phyloP scores from a whole-genome alignment of 2,113 vertebrate species.

The Drymodes brunneopygia region DNA sequence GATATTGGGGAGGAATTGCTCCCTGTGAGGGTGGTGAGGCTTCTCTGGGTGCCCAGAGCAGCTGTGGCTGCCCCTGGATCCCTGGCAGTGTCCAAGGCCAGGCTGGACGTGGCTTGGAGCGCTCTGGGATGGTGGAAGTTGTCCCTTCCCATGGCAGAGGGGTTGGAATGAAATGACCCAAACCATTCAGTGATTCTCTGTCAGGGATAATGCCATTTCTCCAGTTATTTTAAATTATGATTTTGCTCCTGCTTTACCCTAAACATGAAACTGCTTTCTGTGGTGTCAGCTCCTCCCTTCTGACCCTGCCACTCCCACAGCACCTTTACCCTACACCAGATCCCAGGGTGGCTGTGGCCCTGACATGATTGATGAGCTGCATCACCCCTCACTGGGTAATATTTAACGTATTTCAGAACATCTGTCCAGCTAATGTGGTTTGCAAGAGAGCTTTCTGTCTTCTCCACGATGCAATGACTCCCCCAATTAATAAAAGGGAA shows the following conservation, averaged over 20 bases:
- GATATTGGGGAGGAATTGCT: not conserved
- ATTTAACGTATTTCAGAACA: conserved; percentile 37
- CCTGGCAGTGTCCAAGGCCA: not conserved
- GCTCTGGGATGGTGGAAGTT: fast-evolving
- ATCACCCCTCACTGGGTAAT: not conserved
- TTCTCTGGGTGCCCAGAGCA: not conserved
- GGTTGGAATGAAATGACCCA: fast-evolving
- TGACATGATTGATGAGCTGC: not conserved
- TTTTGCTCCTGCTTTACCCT: not conserved
- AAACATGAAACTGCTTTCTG: not conserved
- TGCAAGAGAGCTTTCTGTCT: not conserved
- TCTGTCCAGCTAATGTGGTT: conserved; percentile 9
- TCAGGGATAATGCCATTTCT: not conserved
- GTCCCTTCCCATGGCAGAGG: not conserved
- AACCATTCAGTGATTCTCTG: not conserved
- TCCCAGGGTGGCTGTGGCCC: not conserved
- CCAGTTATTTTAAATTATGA: not conserved
- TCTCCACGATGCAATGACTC: not conserved
- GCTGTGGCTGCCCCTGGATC: not conserved
- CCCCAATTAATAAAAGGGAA: conserved; percentile 27
- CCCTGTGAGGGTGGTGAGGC: fast-evolving
- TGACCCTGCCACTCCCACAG: not conserved
- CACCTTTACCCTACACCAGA: not conserved
- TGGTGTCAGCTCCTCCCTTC: not conserved
- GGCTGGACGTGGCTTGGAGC: fast-evolving